A percentile compares a stretch with the other conserved stretches of the same genome.
Conservation (phyloP, 2,888 invertebrate species). For the Limnephilus lunatus region DNA sequence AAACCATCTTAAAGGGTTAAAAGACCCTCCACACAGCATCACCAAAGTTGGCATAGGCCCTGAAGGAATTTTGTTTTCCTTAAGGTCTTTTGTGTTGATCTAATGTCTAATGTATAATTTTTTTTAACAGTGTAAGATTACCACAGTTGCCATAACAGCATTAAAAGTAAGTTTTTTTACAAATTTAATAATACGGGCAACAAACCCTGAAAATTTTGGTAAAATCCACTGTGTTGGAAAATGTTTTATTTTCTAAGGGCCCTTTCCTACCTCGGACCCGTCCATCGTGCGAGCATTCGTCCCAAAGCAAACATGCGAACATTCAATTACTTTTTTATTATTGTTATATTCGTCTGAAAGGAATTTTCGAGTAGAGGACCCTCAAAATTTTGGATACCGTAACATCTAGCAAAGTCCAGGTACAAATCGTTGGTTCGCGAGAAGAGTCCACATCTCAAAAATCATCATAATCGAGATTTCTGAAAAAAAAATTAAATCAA, state of each 20-base stretch:
- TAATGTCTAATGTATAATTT: too few relatives aligned
- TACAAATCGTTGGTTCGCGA: neutral
- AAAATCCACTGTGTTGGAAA: constrained; percentile 5
- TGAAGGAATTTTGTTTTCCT: too few relatives aligned
- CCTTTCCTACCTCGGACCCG: neutral
- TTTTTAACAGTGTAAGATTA: neutral
- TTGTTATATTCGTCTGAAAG: constrained; percentile 16
- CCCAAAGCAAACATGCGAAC: constrained; percentile 20
- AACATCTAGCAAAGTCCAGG: neutral
- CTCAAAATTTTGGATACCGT: neutral
- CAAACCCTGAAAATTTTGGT: neutral
- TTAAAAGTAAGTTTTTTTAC: neutral
- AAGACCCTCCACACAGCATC: too few relatives aligned
- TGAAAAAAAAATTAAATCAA: too few relatives aligned
- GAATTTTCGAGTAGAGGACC: neutral
- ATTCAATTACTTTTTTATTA: constrained; percentile 25
- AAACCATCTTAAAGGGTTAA: too few relatives aligned
- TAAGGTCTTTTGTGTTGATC: too few relatives aligned
- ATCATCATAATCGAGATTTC: too few relatives aligned
- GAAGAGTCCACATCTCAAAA: too few relatives aligned
- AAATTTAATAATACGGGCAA: neutral
- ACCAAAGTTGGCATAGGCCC: too few relatives aligned
- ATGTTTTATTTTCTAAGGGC: neutral
- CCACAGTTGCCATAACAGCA: neutral
- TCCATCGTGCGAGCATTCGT: neutral